Evolutionary conservation across 2,113 vertebrate genomes (phyloP).

Genomic region (Phylloscopus whistleri): DNA sequence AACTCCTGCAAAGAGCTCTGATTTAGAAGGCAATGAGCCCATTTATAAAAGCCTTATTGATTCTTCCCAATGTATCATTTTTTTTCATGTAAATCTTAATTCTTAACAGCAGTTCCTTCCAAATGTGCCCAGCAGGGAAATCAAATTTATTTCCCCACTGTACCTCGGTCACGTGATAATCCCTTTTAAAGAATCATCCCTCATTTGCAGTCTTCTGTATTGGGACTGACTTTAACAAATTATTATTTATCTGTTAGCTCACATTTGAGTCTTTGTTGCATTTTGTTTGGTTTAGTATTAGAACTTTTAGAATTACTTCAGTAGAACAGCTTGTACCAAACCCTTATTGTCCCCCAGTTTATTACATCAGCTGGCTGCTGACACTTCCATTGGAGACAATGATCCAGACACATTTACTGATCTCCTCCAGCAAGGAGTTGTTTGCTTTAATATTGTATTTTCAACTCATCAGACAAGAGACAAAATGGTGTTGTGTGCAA

Average conservation of each 20-base stretch:
- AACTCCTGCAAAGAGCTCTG: neutral
- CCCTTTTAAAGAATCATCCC: neutral
- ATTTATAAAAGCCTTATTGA: neutral
- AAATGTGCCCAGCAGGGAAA: neutral
- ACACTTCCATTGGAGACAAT: neutral
- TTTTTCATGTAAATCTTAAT: neutral
- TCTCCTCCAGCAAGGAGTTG: neutral
- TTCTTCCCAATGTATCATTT: neutral
- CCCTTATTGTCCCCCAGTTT: neutral
- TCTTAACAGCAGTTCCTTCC: neutral
- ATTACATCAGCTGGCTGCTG: neutral
- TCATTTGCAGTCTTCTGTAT: neutral
- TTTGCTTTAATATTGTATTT: neutral
- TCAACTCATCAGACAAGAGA: neutral
- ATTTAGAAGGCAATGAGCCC: neutral
- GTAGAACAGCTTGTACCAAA: neutral
- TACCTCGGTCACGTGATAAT: fast-evolving
- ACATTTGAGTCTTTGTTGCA: neutral
- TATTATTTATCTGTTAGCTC: neutral
- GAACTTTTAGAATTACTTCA: neutral
- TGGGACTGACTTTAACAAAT: neutral
- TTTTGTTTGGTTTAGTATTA: neutral
- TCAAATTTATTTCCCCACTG: neutral
- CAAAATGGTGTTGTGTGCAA: neutral
- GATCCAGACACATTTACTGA: neutral